These are phyloP conservation scores for Hippocampus barbouri DNA, from an alignment of 2,113 vertebrate species.

Conservation along the genomic window DNA sequence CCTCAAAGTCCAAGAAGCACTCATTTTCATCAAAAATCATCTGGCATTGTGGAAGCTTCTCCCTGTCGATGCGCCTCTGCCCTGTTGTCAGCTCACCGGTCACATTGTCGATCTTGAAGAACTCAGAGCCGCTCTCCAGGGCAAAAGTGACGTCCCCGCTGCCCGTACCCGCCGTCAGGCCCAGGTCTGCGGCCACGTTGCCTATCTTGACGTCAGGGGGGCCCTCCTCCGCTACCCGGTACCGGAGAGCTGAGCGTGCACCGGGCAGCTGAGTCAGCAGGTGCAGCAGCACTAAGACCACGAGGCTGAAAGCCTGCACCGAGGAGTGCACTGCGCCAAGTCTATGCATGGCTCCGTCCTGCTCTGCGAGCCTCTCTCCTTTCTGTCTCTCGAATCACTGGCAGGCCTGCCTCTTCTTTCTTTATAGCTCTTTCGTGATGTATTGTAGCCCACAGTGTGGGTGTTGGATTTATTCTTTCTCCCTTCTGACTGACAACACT, in stretches of 20 bases:
- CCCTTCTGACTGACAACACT: conserved; percentile 29
- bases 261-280: conserved; percentile 82
- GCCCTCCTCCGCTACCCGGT: conserved; percentile 91
- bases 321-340: conserved; percentile 74
- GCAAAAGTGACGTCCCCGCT: conserved; percentile 94
- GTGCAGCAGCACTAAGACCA: conserved; percentile 76
- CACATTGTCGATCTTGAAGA: conserved; percentile 95
- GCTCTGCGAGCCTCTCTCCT: conserved; percentile 20
- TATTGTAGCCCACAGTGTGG: conserved; percentile 44
- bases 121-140: conserved; percentile 93
- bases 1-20: conserved; percentile 95
- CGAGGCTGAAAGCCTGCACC: conserved; percentile 66
- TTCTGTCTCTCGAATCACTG: not conserved
- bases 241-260: conserved; percentile 86
- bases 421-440: conserved; percentile 31
- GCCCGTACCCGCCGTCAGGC: conserved; percentile 72
- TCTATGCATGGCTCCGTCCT: conserved; percentile 66
- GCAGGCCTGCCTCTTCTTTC: conserved; percentile 5
- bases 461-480: conserved; percentile 48
- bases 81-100: conserved; percentile 94
- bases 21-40: conserved; percentile 99
- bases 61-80: conserved; percentile 87
- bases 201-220: conserved; percentile 91
- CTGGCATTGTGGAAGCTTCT: conserved; percentile 94
- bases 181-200: conserved; percentile 88